These are phyloP conservation scores for Lasioglossum malachurum DNA, from an alignment of 2,888 invertebrate species.

Conservation along the genomic window DNA sequence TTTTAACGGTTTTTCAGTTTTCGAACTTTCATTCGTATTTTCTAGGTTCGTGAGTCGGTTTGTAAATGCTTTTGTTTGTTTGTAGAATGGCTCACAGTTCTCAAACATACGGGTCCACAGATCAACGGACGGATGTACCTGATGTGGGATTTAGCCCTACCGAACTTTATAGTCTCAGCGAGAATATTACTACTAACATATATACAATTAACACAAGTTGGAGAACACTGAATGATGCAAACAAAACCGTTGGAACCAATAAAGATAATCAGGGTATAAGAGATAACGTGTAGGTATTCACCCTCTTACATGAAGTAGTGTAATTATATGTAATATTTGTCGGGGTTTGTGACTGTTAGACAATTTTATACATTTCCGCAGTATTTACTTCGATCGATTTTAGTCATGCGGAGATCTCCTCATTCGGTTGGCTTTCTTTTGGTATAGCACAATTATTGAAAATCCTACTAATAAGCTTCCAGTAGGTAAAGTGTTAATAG, in stretches of 20 bases:
- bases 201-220: constrained; percentile 91
- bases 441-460: too few species aligned
- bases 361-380: background rate
- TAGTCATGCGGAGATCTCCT: background rate
- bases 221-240: constrained; percentile 90
- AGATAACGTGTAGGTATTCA: constrained; percentile 87
- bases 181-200: constrained; percentile 93
- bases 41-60: background rate
- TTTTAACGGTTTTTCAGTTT: background rate
- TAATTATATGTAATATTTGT: background rate
- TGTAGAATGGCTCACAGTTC: constrained; percentile 83
- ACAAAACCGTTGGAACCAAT: constrained; percentile 91
- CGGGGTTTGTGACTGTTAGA: background rate
- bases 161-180: constrained; percentile 92
- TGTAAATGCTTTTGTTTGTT: constrained; percentile 27
- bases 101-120: constrained; percentile 84
- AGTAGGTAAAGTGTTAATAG: background rate
- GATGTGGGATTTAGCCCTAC: constrained; percentile 91
- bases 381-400: background rate
- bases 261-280: constrained; percentile 90
- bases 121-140: constrained; percentile 86
- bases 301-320: background rate
- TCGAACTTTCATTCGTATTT: background rate
- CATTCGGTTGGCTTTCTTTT: too few species aligned
- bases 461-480: too few species aligned